These are phyloP conservation scores for Stichodactyla helianthus DNA, from an alignment of 64 coral and sea anemone species.

Conservation along the genomic window DNA sequence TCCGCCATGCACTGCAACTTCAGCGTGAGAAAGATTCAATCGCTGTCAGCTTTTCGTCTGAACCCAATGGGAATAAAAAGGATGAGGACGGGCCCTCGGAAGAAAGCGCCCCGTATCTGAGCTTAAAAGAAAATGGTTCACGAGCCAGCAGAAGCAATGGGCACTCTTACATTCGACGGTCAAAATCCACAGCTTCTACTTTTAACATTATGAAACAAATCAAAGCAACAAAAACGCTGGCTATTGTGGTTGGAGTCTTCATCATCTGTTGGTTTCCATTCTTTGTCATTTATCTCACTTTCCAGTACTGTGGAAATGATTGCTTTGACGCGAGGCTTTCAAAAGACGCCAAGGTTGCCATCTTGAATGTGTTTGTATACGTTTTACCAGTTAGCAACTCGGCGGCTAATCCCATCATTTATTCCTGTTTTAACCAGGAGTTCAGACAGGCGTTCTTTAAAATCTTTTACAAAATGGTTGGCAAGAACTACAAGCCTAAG, in stretches of 20 bases:
- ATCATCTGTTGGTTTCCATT: slow-evolving; percentile 91
- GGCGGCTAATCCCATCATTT: slow-evolving; percentile 91
- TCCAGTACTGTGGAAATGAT: slow-evolving; percentile 45
- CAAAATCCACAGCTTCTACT: slow-evolving; percentile 37
- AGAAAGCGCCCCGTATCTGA: background rate
- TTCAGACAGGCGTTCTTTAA: slow-evolving; percentile 80
- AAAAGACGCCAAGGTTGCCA: background rate
- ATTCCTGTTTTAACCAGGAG: slow-evolving; percentile 90
- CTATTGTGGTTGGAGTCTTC: slow-evolving; percentile 88
- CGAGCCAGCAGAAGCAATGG: background rate
- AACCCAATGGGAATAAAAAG: slow-evolving; percentile 39
- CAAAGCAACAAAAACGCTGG: slow-evolving; percentile 93
- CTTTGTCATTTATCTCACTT: slow-evolving; percentile 85
- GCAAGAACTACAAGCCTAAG: slow-evolving; percentile 4
- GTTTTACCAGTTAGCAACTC: slow-evolving; percentile 85
- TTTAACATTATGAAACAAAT: slow-evolving; percentile 88
- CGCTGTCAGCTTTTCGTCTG: slow-evolving; percentile 56
- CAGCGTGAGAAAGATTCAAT: slow-evolving; percentile 77
- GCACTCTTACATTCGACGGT: background rate
- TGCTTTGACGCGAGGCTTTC: slow-evolving; percentile 44
- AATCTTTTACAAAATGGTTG: slow-evolving; percentile 59
- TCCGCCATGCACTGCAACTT: slow-evolving; percentile 71
- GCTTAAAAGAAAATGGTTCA: slow-evolving; percentile 11
- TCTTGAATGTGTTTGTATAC: slow-evolving; percentile 65
- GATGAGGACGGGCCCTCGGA: background rate